Conservation (phyloP, 1,140 invertebrate species). For the Archivesica marissinica region DNA sequence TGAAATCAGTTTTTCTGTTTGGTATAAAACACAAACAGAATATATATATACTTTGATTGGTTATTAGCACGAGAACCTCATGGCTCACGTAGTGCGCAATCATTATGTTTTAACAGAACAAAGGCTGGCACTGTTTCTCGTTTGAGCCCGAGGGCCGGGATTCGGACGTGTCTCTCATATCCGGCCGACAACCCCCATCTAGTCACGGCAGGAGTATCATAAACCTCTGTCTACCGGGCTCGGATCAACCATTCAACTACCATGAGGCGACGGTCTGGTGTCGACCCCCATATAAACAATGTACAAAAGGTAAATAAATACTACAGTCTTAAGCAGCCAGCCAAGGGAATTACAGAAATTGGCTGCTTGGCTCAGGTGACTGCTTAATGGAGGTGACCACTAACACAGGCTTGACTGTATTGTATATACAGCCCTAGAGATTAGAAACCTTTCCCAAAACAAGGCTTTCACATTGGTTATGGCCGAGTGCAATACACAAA, state of each 20-base stretch:
- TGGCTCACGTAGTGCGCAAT: too few species aligned
- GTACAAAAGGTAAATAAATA: conserved; percentile 44
- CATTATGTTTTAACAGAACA: conserved; percentile 50
- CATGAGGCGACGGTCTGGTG: conserved; percentile 51
- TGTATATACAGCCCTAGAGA: too few species aligned
- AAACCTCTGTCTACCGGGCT: conserved; percentile 37
- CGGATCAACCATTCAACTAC: conserved; percentile 41
- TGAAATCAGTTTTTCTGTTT: background rate
- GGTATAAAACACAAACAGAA: background rate
- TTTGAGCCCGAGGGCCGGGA: conserved; percentile 45
- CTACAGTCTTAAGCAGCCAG: background rate
- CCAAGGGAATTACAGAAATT: too few species aligned
- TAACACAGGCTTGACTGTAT: too few species aligned
- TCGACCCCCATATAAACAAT: conserved; percentile 58
- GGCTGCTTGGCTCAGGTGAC: too few species aligned
- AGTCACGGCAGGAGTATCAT: conserved; percentile 43
- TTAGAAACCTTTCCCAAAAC: too few species aligned
- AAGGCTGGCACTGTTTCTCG: conserved; percentile 59
- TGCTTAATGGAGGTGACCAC: too few species aligned
- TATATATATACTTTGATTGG: too few species aligned
- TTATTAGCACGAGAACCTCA: too few species aligned
- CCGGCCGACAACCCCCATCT: conserved; percentile 21
- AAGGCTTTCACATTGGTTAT: too few species aligned
- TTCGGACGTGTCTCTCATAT: conserved; percentile 56
- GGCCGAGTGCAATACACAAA: too few species aligned